Percentiles rank a stretch among this genome's conserved stretches.
phyloP scores from a whole-genome alignment of 2,113 vertebrate species.

The Jacana jacana region DNA sequence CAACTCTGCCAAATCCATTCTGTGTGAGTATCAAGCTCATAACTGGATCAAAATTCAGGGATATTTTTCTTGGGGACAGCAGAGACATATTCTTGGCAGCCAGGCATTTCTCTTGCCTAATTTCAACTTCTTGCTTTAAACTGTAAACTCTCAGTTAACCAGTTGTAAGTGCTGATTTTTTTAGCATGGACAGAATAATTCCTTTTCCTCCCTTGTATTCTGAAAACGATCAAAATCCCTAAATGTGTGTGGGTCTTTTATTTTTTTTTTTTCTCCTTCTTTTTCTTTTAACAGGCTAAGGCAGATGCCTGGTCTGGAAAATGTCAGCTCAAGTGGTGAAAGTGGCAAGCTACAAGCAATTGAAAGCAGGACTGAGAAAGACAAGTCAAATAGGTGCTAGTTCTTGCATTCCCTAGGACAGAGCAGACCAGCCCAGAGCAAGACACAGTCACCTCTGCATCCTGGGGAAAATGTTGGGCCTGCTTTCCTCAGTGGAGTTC shows the following conservation, averaged over 20 bases:
- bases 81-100: slow-evolving; percentile 42
- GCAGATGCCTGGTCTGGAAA: slow-evolving; percentile 24
- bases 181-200: neutral
- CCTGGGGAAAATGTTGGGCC: rapidly evolving
- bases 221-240: neutral
- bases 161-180: neutral
- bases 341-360: slow-evolving; percentile 31
- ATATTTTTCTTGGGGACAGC: slow-evolving; percentile 37
- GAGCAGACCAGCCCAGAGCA: neutral
- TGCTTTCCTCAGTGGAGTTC: neutral
- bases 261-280: neutral
- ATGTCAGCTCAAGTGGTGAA: slow-evolving; percentile 8
- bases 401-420: neutral
- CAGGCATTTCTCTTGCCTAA: slow-evolving; percentile 13
- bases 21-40: neutral
- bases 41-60: slow-evolving; percentile 37
- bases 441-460: neutral
- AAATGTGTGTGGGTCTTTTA: neutral
- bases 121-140: slow-evolving; percentile 33
- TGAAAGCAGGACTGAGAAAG: slow-evolving; percentile 1
- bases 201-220: neutral
- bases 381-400: slow-evolving; percentile 20
- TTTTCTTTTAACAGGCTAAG: neutral
- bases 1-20: neutral
- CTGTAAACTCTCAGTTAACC: neutral